phyloP scores from a whole-genome alignment of 2,888 invertebrate genomes.

The Catocala sponsa region DNA sequence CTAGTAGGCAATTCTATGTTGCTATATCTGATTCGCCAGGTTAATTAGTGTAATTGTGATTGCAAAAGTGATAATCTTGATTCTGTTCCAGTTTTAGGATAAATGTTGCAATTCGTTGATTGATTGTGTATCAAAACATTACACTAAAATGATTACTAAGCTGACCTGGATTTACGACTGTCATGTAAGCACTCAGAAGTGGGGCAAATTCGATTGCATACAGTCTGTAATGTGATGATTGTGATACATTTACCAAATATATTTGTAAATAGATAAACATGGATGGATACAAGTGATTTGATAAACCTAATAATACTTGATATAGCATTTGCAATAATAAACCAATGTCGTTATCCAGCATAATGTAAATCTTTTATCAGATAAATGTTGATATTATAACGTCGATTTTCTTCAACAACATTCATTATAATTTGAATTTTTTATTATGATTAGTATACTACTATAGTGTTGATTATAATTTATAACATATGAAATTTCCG shows the following conservation, averaged over 20 bases:
- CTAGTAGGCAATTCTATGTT: neutral
- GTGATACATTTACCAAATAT: conserved; percentile 45
- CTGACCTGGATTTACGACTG: conserved; percentile 74
- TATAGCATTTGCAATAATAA: conserved; percentile 53
- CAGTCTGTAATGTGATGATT: conserved; percentile 49
- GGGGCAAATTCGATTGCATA: conserved; percentile 71
- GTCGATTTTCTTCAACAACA: conserved; percentile 42
- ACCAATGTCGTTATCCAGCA: conserved; percentile 52
- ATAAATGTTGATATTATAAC: conserved; percentile 24
- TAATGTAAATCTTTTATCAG: conserved; percentile 53
- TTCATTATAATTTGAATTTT: conserved; percentile 1
- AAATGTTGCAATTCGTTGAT: conserved; percentile 66
- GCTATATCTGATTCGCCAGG: conserved; percentile 8
- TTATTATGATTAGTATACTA: neutral
- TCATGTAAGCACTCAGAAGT: conserved; percentile 78
- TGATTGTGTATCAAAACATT: conserved; percentile 71
- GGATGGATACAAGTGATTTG: conserved; percentile 13
- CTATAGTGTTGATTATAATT: conserved; percentile 20
- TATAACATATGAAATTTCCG: conserved; percentile 12
- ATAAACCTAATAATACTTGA: conserved; percentile 45
- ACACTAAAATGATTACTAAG: conserved; percentile 75
- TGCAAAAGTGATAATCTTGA: conserved; percentile 32
- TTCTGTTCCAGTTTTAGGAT: conserved; percentile 60
- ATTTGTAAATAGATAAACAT: conserved; percentile 39
- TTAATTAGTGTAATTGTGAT: conserved; percentile 11